Evolutionary conservation across 2,113 vertebrate genomes (phyloP), one percentile per base, ranked within the genome.

Genomic region (Rhabdornis inornatus): DNA sequence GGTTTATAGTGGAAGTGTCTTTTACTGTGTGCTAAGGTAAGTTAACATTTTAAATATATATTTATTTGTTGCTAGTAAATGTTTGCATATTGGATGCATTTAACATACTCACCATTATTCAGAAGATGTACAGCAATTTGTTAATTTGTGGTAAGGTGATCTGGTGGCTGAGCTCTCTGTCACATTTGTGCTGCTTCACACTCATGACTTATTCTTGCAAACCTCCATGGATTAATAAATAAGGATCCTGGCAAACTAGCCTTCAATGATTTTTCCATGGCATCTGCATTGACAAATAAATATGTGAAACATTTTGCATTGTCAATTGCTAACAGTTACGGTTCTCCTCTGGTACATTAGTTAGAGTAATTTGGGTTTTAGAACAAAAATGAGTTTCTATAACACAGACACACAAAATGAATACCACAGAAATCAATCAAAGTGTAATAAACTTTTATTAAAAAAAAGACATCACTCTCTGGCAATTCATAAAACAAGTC

Each of bases 361-460:
- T 47, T 93, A 76, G 42, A 94, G 70, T 77, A 96, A 92, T 95
- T 95, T 86, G 75, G 40, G 44, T 45, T 94, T 95, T 90, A 85
- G 74, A 94, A 63, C 59, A 85, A 78, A 95, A 94, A 82, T 59
- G 69, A 72, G 52, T 66, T 82, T 84, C 59, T 76, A 9, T 50
- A 79, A 71, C 42, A 74, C 16, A 89, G 55, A 37, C 37, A 70
- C 60, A 61, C 7, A 28, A 72, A 87, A 74, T 61, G 35, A 69
- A 44, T 96, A 91, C 83, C 84, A 87, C 52, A 30, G 60, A 94
- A 96, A 97, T 95, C 90, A 95, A 96, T 95, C 94, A 94, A 94
- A 95, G 45, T 93, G 79, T 94, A 96, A 97, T 97, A 96, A 96
- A 94, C 94, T 94, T 94, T 89, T 95, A 96, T 96, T 97, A 90